Conservation (phyloP, 2,113 vertebrate species). For the Girardinichthys multiradiatus region DNA sequence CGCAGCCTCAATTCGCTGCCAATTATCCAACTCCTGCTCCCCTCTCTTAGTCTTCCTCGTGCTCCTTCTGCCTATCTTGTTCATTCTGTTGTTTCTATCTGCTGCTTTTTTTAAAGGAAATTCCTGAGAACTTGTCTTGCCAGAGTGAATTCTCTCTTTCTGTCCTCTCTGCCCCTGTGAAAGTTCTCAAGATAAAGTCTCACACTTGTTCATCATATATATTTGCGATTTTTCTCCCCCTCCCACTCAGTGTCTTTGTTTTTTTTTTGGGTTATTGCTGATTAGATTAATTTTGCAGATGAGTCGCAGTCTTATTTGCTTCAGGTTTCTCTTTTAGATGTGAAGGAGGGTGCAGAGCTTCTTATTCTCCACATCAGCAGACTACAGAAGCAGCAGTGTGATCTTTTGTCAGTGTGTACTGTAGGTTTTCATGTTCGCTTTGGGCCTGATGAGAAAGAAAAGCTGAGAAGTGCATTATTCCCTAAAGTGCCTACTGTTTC, state of each 20-base stretch:
- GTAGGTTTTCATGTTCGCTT: slow-evolving; percentile 70
- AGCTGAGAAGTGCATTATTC: slow-evolving; percentile 62
- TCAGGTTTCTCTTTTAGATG: slow-evolving; percentile 41
- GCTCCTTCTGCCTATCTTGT: slow-evolving; percentile 67
- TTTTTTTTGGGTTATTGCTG: slow-evolving; percentile 48
- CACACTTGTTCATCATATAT: slow-evolving; percentile 15
- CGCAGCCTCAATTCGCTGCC: slow-evolving; percentile 89
- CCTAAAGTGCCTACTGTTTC: slow-evolving; percentile 66
- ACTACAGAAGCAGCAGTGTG: slow-evolving; percentile 48
- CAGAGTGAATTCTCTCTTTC: slow-evolving; percentile 38
- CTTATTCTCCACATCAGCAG: slow-evolving; percentile 54
- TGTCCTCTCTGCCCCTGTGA: slow-evolving; percentile 49
- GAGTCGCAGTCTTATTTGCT: slow-evolving; percentile 42
- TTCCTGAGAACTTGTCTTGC: slow-evolving; percentile 53
- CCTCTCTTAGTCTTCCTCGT: slow-evolving; percentile 57
- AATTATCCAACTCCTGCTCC: slow-evolving; percentile 91
- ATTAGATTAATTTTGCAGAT: slow-evolving; percentile 60
- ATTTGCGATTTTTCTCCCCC: neutral
- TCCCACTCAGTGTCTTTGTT: slow-evolving; percentile 9
- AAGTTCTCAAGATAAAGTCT: slow-evolving; percentile 58
- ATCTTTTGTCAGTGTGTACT: slow-evolving; percentile 53
- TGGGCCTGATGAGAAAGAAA: slow-evolving; percentile 68
- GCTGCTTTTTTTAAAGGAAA: slow-evolving; percentile 56
- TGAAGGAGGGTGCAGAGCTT: slow-evolving; percentile 18
- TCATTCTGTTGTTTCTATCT: slow-evolving; percentile 62